phyloP scores from a whole-genome alignment of 92 coral and sea anemone genomes.

The Palythoa heliodiscus region DNA sequence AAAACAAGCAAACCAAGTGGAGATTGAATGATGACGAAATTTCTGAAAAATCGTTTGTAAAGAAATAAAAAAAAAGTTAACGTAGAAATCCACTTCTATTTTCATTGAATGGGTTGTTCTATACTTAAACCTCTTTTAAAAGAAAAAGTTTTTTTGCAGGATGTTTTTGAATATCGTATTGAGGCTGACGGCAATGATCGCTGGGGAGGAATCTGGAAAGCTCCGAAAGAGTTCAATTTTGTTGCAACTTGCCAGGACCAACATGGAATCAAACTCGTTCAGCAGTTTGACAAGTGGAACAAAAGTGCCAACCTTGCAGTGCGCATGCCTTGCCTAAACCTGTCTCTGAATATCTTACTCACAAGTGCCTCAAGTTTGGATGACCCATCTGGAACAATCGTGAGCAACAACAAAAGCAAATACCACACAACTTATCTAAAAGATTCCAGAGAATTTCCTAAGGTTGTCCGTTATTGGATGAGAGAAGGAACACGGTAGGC shows the following conservation, averaged over 20 bases:
- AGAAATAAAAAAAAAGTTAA: no score
- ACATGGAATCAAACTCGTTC: no score
- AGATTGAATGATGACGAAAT: no score
- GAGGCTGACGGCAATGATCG: no score
- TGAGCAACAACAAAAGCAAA: constrained; percentile 32
- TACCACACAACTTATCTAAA: constrained; percentile 38
- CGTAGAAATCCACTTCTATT: no score
- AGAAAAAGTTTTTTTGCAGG: constrained; percentile 9
- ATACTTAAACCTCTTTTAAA: no score
- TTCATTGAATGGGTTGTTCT: no score
- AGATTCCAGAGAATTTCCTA: constrained; percentile 41
- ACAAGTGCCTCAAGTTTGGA: not conserved
- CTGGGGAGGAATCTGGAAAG: no score
- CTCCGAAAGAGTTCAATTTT: constrained; percentile 45
- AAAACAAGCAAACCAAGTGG: no score
- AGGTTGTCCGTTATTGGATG: not conserved
- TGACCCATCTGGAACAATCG: not conserved
- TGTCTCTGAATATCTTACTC: constrained; percentile 48
- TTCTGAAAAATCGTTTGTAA: no score
- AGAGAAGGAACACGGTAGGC: not conserved
- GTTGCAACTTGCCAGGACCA: constrained; percentile 1
- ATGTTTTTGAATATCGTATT: constrained; percentile 46
- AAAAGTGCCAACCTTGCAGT: constrained; percentile 32
- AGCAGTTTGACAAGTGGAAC: constrained; percentile 31
- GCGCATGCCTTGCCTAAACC: constrained; percentile 56